Percentiles rank a stretch among this genome's conserved stretches.
Conservation (phyloP, 2,113 vertebrate species). For the Lamprologus tigripictilis region DNA sequence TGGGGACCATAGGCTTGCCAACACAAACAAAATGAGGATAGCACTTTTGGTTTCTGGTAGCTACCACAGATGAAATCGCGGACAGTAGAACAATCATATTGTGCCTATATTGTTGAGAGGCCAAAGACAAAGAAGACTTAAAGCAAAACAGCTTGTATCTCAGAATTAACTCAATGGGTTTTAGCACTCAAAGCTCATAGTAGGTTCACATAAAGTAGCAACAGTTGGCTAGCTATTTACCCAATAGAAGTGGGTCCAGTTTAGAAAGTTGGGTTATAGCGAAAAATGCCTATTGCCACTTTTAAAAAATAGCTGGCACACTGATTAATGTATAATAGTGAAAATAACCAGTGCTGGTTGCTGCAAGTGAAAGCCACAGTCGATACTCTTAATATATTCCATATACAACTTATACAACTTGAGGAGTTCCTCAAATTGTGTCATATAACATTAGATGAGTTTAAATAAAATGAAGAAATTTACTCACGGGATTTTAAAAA, state of each 20-base stretch:
- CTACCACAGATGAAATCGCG: fast-evolving
- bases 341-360: background rate
- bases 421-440: background rate
- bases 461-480: background rate
- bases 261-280: background rate
- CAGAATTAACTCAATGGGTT: background rate
- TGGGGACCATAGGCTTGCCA: background rate
- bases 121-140: background rate
- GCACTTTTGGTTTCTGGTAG: background rate
- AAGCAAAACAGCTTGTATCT: background rate
- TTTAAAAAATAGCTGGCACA: background rate
- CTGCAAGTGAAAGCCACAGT: background rate
- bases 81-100: background rate
- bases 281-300: background rate
- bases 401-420: background rate
- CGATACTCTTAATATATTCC: background rate
- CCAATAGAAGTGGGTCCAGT: background rate
- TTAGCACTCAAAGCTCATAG: background rate
- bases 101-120: background rate
- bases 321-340: background rate
- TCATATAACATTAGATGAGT: background rate
- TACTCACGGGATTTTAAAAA: background rate
- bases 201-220: background rate
- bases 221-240: fast-evolving
- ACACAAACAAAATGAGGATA: background rate